Conservation (phyloP, 2,797 vertebrate genomes). For the Aplochiton taeniatus region DNA sequence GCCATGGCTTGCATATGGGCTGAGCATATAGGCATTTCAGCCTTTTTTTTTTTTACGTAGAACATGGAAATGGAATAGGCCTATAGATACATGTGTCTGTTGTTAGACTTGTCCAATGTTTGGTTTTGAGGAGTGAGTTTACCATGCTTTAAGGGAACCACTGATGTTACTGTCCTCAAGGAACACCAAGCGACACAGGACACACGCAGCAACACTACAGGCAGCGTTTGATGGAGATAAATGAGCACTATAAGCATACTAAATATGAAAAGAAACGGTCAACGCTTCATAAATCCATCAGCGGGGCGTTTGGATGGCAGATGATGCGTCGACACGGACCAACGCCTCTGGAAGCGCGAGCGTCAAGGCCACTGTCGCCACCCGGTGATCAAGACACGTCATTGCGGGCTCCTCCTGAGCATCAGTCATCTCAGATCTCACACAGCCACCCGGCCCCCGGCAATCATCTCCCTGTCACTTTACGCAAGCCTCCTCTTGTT, state of each 20-base stretch:
- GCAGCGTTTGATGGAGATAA: no score
- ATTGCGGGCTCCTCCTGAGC: background rate
- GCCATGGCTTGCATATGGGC: slow-evolving; percentile 47
- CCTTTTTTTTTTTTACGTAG: background rate
- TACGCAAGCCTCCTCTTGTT: background rate
- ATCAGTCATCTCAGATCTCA: background rate
- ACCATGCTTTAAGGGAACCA: no score
- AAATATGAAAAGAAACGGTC: no score
- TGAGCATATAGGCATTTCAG: slow-evolving; percentile 35
- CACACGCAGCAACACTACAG: no score
- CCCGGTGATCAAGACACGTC: background rate
- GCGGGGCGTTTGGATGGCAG: background rate
- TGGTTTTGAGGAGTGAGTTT: no score
- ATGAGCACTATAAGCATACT: no score
- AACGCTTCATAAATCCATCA: background rate
- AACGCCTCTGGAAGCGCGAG: background rate
- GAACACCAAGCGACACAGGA: no score
- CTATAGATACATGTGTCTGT: no score
- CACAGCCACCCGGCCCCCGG: no score
- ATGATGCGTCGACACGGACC: background rate
- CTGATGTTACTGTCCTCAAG: no score
- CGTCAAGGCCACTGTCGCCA: background rate
- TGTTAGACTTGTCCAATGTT: no score
- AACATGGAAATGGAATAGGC: no score
- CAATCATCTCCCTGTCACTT: background rate